Conservation (phyloP, 2,113 vertebrate species). For the Trematocara stigmaticum region DNA sequence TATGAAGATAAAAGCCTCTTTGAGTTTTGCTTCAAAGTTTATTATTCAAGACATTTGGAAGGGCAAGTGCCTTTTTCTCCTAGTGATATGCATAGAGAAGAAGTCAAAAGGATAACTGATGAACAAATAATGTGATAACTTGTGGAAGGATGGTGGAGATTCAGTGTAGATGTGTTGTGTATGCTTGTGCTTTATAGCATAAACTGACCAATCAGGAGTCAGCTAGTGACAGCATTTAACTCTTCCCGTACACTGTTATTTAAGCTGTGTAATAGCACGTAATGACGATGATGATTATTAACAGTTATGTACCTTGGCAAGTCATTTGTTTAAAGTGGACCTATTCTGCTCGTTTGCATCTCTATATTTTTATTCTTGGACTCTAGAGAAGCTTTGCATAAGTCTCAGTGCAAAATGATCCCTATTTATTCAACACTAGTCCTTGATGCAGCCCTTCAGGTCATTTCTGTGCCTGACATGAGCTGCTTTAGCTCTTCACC, state of each 20-base stretch:
- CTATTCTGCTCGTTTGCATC: background rate
- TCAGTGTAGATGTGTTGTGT: background rate
- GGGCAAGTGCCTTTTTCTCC: constrained; percentile 54
- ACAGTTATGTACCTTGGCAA: constrained; percentile 82
- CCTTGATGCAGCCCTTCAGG: background rate
- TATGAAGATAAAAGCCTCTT: background rate
- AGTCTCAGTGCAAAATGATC: background rate
- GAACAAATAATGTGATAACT: background rate
- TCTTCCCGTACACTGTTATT: constrained; percentile 22
- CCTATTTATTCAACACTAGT: background rate
- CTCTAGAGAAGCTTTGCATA: background rate
- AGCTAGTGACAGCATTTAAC: constrained; percentile 25
- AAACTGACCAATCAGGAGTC: constrained; percentile 78
- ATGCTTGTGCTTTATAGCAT: constrained; percentile 69
- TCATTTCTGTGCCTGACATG: background rate
- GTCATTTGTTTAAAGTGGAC: constrained; percentile 63
- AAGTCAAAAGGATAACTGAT: background rate
- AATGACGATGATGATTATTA: constrained; percentile 51
- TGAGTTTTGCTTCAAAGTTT: background rate
- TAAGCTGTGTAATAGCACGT: constrained; percentile 43
- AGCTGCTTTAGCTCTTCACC: background rate
- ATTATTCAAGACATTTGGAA: constrained; percentile 15
- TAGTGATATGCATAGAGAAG: constrained; percentile 17
- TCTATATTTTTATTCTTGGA: background rate
- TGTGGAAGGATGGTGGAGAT: background rate